Evolutionary conservation across 2,797 vertebrate species (phyloP).

Genomic region (Merluccius polli): DNA sequence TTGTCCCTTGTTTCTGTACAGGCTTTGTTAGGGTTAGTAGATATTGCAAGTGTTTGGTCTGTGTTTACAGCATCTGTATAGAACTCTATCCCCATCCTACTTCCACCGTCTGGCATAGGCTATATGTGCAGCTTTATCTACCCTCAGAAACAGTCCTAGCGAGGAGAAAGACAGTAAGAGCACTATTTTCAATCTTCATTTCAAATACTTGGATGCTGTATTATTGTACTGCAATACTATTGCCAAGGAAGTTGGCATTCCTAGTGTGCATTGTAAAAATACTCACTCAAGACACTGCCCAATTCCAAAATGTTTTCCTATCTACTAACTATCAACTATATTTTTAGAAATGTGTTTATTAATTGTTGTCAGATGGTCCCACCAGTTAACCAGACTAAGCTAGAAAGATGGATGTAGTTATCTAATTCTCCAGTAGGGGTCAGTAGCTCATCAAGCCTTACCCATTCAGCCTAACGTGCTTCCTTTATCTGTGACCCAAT

Average conservation of each 20-base stretch:
- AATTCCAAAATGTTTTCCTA: background rate
- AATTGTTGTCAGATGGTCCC: background rate
- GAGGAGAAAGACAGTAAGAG: background rate
- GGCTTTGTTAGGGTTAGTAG: background rate
- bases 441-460: slow-evolving; percentile 36
- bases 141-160: background rate
- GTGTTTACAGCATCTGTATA: background rate
- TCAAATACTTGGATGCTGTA: background rate
- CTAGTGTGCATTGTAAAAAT: background rate
- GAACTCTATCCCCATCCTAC: slow-evolving; percentile 5
- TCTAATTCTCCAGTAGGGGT: slow-evolving; percentile 44
- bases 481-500: slow-evolving; percentile 19
- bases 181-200: background rate
- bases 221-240: background rate
- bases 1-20: background rate
- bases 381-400: background rate
- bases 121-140: background rate
- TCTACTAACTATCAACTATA: background rate
- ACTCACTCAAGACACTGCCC: background rate
- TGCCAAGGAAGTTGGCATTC: background rate
- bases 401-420: slow-evolving; percentile 9
- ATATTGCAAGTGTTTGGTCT: background rate
- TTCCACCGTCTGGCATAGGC: background rate
- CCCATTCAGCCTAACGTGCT: slow-evolving; percentile 30
- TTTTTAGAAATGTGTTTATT: background rate